Base-by-base conservation (phyloP, 2,888 invertebrate species). In the Philhelius pedissequus region DNA sequence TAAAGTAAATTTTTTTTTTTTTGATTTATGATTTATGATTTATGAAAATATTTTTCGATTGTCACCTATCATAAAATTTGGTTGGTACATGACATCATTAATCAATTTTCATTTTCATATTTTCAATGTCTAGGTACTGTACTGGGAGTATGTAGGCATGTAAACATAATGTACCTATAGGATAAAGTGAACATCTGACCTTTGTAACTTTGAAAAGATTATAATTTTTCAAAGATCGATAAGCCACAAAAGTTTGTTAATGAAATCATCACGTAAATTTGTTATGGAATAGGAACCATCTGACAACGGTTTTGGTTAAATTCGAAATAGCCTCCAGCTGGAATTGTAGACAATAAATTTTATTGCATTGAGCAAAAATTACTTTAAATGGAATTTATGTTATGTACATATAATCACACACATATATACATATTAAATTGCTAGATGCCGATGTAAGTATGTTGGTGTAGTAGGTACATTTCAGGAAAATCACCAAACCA, bases 51-150 rank as follows among this genome's bases (percentile, higher is more conserved):
- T 64, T 71, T 79, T 78, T 75, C 66, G 83, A 83, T 74, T 75
- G 83, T 83, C 78, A 83, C 74, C 82, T 74, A 64, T 83, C 83
- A 83, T 66, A 83, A 75, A n/a, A 32, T 75, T 69, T 40, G 48
- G 56, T 32, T 9, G 43, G 7, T 20, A 13, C 30, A 30, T 40
- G 45, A 6, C 58, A 66, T 79, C 78, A 79, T 83, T 83, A 79
- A 83, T 83, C 83, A 83, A 70, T 71, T 56, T 30, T 32, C 6
- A 54, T 18, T 2, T 43, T 20, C 6, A 35, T n/a, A 48, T 38
- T 40, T 50, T n/a, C n/a, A n/a, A n/a, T n/a, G n/a, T n/a, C n/a
- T n/a, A n/a, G n/a, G n/a, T n/a, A n/a, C n/a, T n/a, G n/a, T n/a
- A 22, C 30, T 25, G 4, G 8, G 11, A 45, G 38, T n/a, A n/a